Evolutionary conservation across 2,113 vertebrate species (phyloP).

Genomic region (Salvelinus alpinus): DNA sequence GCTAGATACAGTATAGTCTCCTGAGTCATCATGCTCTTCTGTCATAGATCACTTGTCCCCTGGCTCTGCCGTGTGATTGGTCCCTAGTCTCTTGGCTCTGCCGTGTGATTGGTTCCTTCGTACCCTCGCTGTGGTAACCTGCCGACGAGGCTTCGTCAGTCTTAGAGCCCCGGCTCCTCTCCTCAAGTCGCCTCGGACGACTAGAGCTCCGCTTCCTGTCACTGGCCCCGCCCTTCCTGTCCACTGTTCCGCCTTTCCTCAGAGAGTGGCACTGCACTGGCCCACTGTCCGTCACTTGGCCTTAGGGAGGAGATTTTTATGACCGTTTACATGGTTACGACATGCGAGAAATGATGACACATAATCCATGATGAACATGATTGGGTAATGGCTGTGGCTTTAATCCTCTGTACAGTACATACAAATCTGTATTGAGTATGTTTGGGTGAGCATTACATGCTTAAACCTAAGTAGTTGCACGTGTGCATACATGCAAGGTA

Average conservation of each 20-base stretch:
- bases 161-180: constrained; percentile 66
- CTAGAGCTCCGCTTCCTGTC: constrained; percentile 89
- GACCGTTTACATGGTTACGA: background rate
- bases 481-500: too few relatives aligned
- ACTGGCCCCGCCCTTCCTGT: constrained; percentile 72
- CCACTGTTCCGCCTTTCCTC: constrained; percentile 76
- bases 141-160: constrained; percentile 84
- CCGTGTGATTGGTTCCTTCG: constrained; percentile 36
- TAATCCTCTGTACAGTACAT: too few relatives aligned
- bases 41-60: background rate
- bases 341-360: background rate
- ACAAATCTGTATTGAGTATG: too few relatives aligned
- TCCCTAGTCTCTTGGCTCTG: too few relatives aligned
- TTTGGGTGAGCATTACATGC: background rate
- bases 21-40: background rate
- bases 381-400: background rate
- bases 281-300: constrained; percentile 86
- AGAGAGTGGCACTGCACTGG: constrained; percentile 79
- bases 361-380: background rate
- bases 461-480: background rate
- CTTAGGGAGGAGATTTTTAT: constrained; percentile 60
- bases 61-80: background rate
- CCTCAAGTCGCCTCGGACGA: constrained; percentile 70
- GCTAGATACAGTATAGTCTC: too few relatives aligned
- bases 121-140: constrained; percentile 97